Evolutionary conservation across 2,888 invertebrate genomes (phyloP), one percentile per base, ranked within the genome.

Genomic region (Clivina fossor): DNA sequence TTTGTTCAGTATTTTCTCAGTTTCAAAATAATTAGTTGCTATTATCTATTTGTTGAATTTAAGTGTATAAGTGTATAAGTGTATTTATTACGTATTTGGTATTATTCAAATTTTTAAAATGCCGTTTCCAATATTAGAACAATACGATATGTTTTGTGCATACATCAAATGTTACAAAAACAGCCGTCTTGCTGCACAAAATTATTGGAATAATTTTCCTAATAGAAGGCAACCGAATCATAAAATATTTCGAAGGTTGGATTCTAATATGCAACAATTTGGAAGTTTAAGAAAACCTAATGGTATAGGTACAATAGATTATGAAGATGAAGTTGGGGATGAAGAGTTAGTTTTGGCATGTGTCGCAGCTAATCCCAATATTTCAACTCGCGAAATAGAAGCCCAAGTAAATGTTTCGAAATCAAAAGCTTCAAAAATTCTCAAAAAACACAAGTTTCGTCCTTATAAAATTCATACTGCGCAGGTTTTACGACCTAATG

Each of bases 371-470:
- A 47, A 47, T 47, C 47, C 35, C 22, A 35, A 22, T 20, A 47
- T 47, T 47, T 35, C 47, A 35, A 47, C 35, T 47, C 22, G 47
- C 19, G 11, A 47, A 47, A 47, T 35, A 19, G 47, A 47, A 47
- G 13, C 20, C 19, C 9, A 35, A 35, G 41, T 41, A 7, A 41
- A 41, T 20, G 41, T 20, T 5, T 38, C 38, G 4, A 38, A 38
- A n/a, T 38, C 32, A 30, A 46, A 30, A 30, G 46, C 46, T 33
- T 47, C 30, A 30, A 44, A 30, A 18, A 44, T 30, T 15, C 18
- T 44, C 1, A 44, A 44, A 44, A 44, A 44, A 19, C 18, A 44
- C 30, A 30, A 44, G 5, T 44, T 30, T 44, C 30, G n/a, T 11
- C 30, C 30, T 2, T 44, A 30, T 16, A 44, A 44, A 44, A 30